phyloP scores from a whole-genome alignment of 1,140 invertebrate genomes.

The Melanaphis sacchari region DNA sequence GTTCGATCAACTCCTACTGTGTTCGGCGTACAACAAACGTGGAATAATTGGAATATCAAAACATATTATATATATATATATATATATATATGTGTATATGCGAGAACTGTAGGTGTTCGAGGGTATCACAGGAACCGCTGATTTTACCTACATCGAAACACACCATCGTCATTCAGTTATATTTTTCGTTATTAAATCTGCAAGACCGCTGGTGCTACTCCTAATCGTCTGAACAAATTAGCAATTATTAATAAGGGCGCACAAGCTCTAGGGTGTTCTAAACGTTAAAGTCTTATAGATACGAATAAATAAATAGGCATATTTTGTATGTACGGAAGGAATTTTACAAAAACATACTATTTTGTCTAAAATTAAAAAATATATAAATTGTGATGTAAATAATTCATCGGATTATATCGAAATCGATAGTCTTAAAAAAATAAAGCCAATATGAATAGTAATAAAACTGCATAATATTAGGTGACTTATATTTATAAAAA shows the following conservation, averaged over 20 bases:
- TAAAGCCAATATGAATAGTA: neutral
- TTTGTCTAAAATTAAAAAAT: neutral
- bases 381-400: neutral
- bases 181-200: neutral
- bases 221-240: neutral
- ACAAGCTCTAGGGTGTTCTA: neutral
- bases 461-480: neutral
- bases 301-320: too few relatives aligned
- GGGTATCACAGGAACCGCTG: neutral
- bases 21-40: slow-evolving; percentile 39
- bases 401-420: too few relatives aligned
- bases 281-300: too few relatives aligned
- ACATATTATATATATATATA: too few relatives aligned
- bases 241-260: neutral
- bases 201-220: neutral
- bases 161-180: neutral
- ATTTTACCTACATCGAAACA: neutral
- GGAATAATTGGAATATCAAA: slow-evolving; percentile 36
- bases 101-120: neutral
- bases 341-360: neutral
- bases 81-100: neutral
- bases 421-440: too few relatives aligned
- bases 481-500: neutral
- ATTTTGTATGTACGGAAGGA: neutral
- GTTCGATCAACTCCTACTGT: slow-evolving; percentile 52